phyloP scores from a whole-genome alignment of 2,797 vertebrate species.

The Mallotus villosus region DNA sequence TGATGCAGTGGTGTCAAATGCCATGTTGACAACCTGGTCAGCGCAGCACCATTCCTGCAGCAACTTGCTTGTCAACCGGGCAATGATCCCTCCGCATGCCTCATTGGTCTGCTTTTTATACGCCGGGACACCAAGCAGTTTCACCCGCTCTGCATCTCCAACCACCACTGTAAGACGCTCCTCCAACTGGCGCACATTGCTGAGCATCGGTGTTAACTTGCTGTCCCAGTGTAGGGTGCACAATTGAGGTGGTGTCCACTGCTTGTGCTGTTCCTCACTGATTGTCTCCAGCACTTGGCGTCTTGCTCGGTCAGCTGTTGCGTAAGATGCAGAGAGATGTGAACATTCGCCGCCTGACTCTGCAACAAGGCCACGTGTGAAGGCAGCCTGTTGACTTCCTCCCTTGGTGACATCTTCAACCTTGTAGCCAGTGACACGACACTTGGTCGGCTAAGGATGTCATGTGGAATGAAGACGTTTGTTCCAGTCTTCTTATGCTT shows the following conservation, averaged over 20 bases:
- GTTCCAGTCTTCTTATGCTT: constrained; percentile 26
- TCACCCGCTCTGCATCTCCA: too few relatives aligned
- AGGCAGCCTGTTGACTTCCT: constrained; percentile 16
- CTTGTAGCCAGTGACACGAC: constrained; percentile 6
- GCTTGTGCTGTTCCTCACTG: constrained; percentile 11
- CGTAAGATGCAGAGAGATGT: too few relatives aligned
- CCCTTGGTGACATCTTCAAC: constrained; percentile 13
- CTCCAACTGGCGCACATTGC: constrained; percentile 16
- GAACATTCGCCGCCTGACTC: constrained; percentile 3
- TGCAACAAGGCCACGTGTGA: constrained; percentile 3
- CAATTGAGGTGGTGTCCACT: constrained; percentile 8
- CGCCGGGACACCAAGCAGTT: too few relatives aligned
- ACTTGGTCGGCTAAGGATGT: constrained; percentile 53
- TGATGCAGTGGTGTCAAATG: too few relatives aligned
- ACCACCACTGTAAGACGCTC: constrained; percentile 18
- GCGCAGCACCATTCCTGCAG: too few relatives aligned
- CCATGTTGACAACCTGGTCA: too few relatives aligned
- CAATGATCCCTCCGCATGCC: too few relatives aligned
- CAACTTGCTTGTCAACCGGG: too few relatives aligned
- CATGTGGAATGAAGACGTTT: constrained; percentile 80
- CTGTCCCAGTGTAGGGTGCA: constrained; percentile 11
- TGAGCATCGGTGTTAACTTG: constrained; percentile 9
- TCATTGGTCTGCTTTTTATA: too few relatives aligned
- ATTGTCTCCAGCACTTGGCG: constrained; percentile 2
- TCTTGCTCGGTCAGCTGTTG: too few relatives aligned